These are phyloP conservation scores for Centropus unirufus DNA, from an alignment of 2,113 vertebrate species.

Conservation along the genomic window DNA sequence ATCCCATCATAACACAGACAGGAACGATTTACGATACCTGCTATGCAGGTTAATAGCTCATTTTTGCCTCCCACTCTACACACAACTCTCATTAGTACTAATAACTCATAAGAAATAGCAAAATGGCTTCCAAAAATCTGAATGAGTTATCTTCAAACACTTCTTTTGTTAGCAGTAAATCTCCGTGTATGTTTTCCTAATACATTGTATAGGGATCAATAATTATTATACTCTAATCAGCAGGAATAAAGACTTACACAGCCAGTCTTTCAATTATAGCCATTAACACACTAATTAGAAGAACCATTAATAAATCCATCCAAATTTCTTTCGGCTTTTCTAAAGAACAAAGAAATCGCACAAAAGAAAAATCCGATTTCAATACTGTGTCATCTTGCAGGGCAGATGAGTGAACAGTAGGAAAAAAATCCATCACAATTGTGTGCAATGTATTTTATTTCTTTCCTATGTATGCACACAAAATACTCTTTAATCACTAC, in stretches of 20 bases:
- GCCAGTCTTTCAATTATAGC: neutral
- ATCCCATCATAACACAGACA: neutral
- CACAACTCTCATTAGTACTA: neutral
- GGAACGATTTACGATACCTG: neutral
- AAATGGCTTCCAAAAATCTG: neutral
- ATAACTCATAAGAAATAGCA: neutral
- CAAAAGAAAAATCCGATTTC: neutral
- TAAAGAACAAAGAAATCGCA: neutral
- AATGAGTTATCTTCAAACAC: neutral
- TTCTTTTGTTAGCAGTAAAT: neutral
- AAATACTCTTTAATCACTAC: neutral
- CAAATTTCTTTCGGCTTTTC: neutral
- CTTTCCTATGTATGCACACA: neutral
- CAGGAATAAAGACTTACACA: neutral
- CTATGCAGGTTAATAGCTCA: neutral
- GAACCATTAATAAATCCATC: constrained; percentile 20
- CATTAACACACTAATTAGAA: constrained; percentile 53
- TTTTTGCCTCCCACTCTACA: neutral
- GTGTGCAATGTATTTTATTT: neutral
- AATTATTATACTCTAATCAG: neutral
- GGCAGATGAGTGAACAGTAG: neutral
- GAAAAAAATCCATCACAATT: neutral
- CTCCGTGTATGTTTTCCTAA: neutral
- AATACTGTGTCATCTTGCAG: neutral
- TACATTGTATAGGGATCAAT: neutral